Evolutionary conservation across 2,797 vertebrate genomes (phyloP).

Genomic region (Thamnophis elegans): DNA sequence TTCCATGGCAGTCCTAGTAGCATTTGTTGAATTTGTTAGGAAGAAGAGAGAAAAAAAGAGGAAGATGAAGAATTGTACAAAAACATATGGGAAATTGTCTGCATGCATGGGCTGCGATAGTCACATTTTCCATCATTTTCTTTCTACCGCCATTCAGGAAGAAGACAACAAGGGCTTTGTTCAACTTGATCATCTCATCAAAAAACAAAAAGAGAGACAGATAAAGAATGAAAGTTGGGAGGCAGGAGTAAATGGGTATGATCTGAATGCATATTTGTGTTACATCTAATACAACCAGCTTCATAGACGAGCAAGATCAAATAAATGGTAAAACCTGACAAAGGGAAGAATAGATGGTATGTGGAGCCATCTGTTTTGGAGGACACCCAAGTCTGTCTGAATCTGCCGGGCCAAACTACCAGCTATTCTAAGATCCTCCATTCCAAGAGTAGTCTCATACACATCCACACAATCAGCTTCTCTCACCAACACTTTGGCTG

Average conservation of each 20-base stretch:
- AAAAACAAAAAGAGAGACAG: conserved; percentile 59
- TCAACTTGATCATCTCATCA: conserved; percentile 75
- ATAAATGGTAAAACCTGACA: conserved; percentile 91
- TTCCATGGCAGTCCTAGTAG: conserved; percentile 50
- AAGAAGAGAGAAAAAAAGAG: background rate
- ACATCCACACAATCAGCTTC: conserved; percentile 85
- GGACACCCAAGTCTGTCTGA: conserved; percentile 91
- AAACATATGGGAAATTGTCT: conserved; percentile 50
- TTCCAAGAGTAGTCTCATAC: conserved; percentile 92
- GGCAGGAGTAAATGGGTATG: conserved; percentile 76
- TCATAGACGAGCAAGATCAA: conserved; percentile 89
- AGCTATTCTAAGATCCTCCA: conserved; percentile 97
- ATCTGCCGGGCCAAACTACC: conserved; percentile 90
- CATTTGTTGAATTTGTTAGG: conserved; percentile 59
- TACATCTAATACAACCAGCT: conserved; percentile 82
- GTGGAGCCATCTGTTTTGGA: conserved; percentile 99
- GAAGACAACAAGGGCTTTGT: conserved; percentile 72
- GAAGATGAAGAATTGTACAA: conserved; percentile 22
- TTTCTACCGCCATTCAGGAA: conserved; percentile 57
- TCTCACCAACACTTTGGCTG: conserved; percentile 90
- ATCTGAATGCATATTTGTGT: conserved; percentile 83
- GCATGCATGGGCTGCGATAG: conserved; percentile 42
- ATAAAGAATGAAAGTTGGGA: conserved; percentile 73
- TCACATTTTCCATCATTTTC: conserved; percentile 55
- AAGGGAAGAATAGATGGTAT: conserved; percentile 97